Conservation (phyloP, 35 echinoderm and acorn worm species). For the Lytechinus pictus region DNA sequence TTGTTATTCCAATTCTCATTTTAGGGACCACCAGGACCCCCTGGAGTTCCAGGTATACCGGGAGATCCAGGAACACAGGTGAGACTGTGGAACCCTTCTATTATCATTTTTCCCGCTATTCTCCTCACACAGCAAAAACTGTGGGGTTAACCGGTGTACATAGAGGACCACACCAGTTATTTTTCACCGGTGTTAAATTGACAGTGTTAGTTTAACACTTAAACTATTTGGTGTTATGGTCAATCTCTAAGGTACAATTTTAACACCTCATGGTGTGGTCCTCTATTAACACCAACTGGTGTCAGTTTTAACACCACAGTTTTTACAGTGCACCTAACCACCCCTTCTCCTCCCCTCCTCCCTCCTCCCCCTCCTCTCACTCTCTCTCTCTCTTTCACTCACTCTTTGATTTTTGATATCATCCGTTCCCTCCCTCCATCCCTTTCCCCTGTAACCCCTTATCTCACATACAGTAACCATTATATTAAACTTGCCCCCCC, state of each 20-base stretch:
- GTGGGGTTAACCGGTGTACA: too few species aligned
- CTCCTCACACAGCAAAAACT: too few species aligned
- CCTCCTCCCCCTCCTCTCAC: neutral
- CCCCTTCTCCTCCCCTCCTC: neutral
- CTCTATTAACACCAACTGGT: too few species aligned
- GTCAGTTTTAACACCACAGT: too few species aligned
- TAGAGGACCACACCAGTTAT: too few species aligned
- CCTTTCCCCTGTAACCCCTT: neutral
- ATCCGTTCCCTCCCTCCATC: neutral
- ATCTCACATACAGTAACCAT: neutral
- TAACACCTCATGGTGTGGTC: too few species aligned
- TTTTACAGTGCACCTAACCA: too few species aligned
- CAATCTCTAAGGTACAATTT: too few species aligned
- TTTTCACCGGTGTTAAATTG: too few species aligned
- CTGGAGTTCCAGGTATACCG: conserved; percentile 35
- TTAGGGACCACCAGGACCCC: conserved; percentile 7
- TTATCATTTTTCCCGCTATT: too few species aligned
- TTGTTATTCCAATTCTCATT: neutral
- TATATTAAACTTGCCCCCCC: neutral
- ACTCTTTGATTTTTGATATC: neutral
- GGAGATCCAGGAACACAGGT: conserved; percentile 1
- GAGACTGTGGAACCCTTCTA: neutral
- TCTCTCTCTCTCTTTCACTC: neutral
- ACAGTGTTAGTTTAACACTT: too few species aligned
- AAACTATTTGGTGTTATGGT: too few species aligned